Percentiles rank a stretch among this genome's conserved stretches.
Evolutionary conservation across 2,888 invertebrate species (phyloP).

Genomic region (Clanis bilineata): DNA sequence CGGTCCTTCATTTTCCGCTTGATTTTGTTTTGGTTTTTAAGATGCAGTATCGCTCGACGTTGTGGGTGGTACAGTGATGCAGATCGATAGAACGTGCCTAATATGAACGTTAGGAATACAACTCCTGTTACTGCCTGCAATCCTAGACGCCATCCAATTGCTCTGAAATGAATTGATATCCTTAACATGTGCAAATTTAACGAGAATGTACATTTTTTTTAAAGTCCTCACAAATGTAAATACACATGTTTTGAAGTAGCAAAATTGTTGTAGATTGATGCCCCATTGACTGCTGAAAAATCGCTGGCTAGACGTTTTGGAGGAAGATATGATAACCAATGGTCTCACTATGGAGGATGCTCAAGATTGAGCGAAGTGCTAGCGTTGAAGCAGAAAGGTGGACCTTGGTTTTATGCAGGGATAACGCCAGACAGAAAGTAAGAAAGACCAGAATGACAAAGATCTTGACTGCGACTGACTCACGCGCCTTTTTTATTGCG

Average conservation of each 20-base stretch:
- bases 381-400: too few relatives aligned
- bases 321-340: too few relatives aligned
- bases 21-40: constrained; percentile 89
- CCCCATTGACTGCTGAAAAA: too few relatives aligned
- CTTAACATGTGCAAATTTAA: not conserved
- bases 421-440: too few relatives aligned
- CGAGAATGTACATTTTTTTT: not conserved
- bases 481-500: not conserved
- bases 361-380: too few relatives aligned
- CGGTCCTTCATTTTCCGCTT: constrained; percentile 92
- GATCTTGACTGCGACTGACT: not conserved
- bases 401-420: too few relatives aligned
- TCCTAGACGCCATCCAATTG: constrained; percentile 91
- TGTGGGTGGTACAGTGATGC: constrained; percentile 95
- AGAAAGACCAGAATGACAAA: not conserved
- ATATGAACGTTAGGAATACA: constrained; percentile 90
- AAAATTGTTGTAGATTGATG: too few relatives aligned
- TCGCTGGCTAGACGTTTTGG: too few relatives aligned
- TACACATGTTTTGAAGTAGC: too few relatives aligned
- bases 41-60: constrained; percentile 91
- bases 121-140: constrained; percentile 93
- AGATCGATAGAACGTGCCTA: constrained; percentile 93
- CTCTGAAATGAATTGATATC: constrained; percentile 72
- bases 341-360: too few relatives aligned
- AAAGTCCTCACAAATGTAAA: too few relatives aligned